These are phyloP conservation scores for Varanus salvator DNA, from an alignment of 2,113 vertebrate species.

Conservation along the genomic window DNA sequence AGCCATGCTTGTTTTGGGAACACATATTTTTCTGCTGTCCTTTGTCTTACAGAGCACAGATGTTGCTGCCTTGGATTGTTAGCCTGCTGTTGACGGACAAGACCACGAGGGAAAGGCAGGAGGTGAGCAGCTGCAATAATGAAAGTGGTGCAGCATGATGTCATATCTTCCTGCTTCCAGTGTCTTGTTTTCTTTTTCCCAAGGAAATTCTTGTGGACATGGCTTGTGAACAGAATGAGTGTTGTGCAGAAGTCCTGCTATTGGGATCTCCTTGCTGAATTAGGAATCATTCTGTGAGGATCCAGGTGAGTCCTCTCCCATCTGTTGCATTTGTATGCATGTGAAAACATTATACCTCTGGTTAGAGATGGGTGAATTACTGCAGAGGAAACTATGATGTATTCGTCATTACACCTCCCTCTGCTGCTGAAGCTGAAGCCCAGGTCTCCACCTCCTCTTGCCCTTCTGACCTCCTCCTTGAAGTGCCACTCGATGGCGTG, in stretches of 20 bases:
- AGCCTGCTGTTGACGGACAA: conserved; percentile 31
- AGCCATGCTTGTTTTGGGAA: not conserved
- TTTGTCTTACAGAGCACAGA: conserved; percentile 31
- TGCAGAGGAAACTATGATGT: no score
- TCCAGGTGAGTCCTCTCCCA: not conserved
- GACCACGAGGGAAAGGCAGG: conserved; percentile 26
- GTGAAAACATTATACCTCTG: not conserved
- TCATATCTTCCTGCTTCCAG: conserved; percentile 12
- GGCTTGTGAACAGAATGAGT: not conserved
- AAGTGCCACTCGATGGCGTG: no score
- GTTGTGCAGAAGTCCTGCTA: no score
- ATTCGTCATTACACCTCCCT: no score
- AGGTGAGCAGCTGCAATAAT: conserved; percentile 38
- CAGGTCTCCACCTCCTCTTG: no score
- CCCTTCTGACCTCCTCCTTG: no score
- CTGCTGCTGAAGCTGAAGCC: no score
- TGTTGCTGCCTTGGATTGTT: conserved; percentile 25
- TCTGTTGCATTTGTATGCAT: not conserved
- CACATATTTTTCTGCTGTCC: conserved; percentile 2
- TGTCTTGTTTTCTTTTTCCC: conserved; percentile 34
- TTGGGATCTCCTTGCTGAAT: not conserved
- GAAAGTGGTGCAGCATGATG: conserved; percentile 29
- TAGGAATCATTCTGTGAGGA: not conserved
- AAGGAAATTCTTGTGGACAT: conserved; percentile 12
- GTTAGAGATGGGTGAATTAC: not conserved